These are phyloP conservation scores for Microtus ochrogaster DNA, from an alignment of 2,113 vertebrate species.

Conservation along the genomic window DNA sequence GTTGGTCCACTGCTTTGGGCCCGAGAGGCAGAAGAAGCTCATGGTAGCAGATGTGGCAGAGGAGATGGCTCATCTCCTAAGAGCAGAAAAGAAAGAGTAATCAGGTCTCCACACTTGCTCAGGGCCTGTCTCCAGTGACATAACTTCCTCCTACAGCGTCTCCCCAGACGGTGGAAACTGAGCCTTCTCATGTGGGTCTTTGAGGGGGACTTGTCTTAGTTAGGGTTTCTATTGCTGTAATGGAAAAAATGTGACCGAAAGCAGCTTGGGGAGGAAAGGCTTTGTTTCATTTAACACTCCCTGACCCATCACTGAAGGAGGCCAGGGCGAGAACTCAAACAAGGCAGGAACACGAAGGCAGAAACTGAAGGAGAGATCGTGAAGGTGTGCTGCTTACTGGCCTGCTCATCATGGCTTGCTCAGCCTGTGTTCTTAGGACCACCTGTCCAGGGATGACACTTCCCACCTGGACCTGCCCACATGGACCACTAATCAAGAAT, in stretches of 20 bases:
- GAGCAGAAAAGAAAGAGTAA: neutral
- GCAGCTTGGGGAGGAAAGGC: neutral
- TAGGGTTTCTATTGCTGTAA: neutral
- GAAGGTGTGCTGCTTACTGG: no score
- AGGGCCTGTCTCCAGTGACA: no score
- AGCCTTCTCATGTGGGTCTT: neutral
- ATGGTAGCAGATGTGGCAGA: neutral
- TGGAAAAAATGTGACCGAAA: neutral
- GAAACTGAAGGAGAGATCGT: neutral
- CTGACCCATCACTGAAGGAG: neutral
- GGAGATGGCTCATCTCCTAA: neutral
- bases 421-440: neutral
- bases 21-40: neutral
- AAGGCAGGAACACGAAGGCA: neutral
- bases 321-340: neutral
- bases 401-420: neutral
- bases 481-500: neutral
- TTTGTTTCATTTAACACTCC: no score
- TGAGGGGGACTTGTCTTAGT: neutral
- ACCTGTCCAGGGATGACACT: neutral
- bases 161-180: neutral
- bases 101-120: neutral
- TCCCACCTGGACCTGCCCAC: neutral
- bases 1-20: neutral
- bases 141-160: neutral